Evolutionary conservation across 2,888 invertebrate species (phyloP).

Genomic region (Ochropleura plecta): DNA sequence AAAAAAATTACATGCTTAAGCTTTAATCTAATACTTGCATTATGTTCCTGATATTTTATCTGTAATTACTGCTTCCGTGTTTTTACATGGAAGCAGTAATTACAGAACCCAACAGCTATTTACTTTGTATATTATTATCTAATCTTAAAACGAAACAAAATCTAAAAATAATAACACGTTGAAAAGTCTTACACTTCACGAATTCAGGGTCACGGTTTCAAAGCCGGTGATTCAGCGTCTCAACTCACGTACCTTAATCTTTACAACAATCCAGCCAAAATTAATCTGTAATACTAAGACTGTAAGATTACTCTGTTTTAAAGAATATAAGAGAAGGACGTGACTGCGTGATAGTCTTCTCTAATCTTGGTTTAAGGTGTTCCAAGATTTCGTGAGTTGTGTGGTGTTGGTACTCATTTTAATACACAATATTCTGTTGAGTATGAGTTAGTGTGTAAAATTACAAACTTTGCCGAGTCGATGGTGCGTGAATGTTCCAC

Average conservation of each 20-base stretch:
- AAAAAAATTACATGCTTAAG: neutral
- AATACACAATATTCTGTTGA: neutral
- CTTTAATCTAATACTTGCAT: neutral
- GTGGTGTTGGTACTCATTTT: constrained; percentile 8
- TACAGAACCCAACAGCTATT: no score
- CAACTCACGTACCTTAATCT: constrained; percentile 67
- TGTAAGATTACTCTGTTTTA: constrained; percentile 48
- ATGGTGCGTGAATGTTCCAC: no score
- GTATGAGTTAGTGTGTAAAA: neutral
- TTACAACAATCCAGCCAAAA: constrained; percentile 72
- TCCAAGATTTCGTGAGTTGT: constrained; percentile 22
- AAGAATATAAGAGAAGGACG: constrained; percentile 53
- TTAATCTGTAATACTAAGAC: constrained; percentile 71
- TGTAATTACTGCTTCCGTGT: neutral
- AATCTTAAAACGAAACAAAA: neutral
- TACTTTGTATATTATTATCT: neutral
- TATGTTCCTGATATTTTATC: neutral
- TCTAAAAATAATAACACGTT: constrained; percentile 15
- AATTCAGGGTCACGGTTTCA: constrained; percentile 47
- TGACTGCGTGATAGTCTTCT: constrained; percentile 32
- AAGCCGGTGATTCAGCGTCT: constrained; percentile 35
- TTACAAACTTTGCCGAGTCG: neutral
- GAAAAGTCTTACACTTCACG: constrained; percentile 22
- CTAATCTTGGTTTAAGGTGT: constrained; percentile 24
- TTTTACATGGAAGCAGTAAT: no score